These are phyloP conservation scores for Parascotia fuliginaria DNA, from an alignment of 2,888 invertebrate species.

Conservation along the genomic window DNA sequence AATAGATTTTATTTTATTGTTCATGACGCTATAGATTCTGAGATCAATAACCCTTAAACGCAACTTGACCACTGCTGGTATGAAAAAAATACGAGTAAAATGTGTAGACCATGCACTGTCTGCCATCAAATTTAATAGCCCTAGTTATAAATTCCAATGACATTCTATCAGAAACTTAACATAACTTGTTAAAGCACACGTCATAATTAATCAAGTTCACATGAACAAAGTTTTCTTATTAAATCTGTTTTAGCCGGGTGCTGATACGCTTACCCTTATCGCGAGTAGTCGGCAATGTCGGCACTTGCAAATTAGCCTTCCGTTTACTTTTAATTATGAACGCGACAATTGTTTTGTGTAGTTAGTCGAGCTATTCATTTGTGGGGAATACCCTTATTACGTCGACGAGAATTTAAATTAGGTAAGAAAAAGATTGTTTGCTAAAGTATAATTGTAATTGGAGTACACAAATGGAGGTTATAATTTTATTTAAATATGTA, in stretches of 20 bases:
- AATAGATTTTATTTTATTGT: too few species aligned
- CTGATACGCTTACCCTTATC: slow-evolving; percentile 4
- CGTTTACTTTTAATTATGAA: slow-evolving; percentile 45
- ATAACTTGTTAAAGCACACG: background rate
- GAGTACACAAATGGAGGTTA: too few species aligned
- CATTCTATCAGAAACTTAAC: background rate
- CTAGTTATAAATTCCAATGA: background rate
- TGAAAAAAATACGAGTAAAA: too few species aligned
- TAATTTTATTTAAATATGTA: too few species aligned
- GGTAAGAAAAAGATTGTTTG: background rate
- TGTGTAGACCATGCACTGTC: too few species aligned
- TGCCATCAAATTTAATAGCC: too few species aligned
- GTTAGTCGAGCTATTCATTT: background rate
- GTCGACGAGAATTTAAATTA: background rate
- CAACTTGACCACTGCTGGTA: too few species aligned
- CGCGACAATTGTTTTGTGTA: slow-evolving; percentile 21
- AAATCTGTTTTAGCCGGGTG: slow-evolving; percentile 1
- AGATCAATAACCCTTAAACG: too few species aligned
- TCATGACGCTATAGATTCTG: too few species aligned
- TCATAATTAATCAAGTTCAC: background rate
- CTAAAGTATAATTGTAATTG: background rate
- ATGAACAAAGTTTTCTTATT: slow-evolving; percentile 10
- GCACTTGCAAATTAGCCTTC: slow-evolving; percentile 18
- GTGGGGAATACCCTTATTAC: background rate
- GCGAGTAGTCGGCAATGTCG: slow-evolving; percentile 1